phyloP scores from a whole-genome alignment of 2,797 vertebrate species.

The Mormyrus hasselquistii region DNA sequence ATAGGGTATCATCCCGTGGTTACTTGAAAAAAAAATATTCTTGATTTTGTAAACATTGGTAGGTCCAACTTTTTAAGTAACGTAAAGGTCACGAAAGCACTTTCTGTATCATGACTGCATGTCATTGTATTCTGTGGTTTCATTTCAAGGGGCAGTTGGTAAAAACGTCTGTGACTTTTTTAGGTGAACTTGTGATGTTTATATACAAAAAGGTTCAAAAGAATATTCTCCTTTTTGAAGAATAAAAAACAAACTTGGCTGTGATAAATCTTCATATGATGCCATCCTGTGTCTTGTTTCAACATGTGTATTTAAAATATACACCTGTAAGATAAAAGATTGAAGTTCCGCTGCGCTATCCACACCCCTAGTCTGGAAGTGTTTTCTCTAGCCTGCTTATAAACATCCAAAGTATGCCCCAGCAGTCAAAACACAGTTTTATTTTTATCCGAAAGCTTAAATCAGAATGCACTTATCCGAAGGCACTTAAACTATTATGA shows the following conservation, averaged over 20 bases:
- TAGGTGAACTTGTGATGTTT: neutral
- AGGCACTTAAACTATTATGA: conserved; percentile 21
- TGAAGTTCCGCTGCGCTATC: neutral
- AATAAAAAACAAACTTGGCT: neutral
- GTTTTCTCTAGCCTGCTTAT: conserved; percentile 22
- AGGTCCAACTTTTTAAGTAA: neutral
- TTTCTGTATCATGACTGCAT: neutral
- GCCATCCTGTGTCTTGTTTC: neutral
- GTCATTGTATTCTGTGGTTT: neutral
- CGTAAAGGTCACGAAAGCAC: neutral
- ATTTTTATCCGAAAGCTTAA: conserved; percentile 29
- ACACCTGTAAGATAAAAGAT: neutral
- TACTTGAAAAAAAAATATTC: conserved; percentile 6
- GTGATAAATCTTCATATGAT: neutral
- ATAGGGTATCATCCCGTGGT: neutral
- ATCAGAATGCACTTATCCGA: neutral
- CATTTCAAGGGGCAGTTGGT: neutral
- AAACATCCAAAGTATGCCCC: conserved; percentile 24
- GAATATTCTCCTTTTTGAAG: neutral
- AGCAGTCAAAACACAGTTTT: conserved; percentile 27
- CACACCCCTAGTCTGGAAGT: neutral
- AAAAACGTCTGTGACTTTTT: neutral
- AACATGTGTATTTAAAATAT: conserved; percentile 12
- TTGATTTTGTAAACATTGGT: neutral
- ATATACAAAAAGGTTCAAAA: neutral